phyloP scores from a whole-genome alignment of 2,797 vertebrate genomes.

The Brachyalestes nurse region DNA sequence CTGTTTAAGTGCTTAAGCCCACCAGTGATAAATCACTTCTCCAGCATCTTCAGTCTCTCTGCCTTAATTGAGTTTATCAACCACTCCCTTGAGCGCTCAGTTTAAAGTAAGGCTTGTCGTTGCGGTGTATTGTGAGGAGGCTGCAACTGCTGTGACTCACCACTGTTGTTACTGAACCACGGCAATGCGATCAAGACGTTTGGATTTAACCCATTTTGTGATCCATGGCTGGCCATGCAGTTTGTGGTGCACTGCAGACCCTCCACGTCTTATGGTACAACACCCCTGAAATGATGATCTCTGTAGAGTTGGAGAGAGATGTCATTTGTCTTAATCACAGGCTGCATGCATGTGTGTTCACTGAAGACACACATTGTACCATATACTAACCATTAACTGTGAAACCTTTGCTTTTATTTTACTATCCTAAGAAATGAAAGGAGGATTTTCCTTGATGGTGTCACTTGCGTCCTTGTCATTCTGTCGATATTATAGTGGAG shows the following conservation, averaged over 20 bases:
- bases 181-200: slow-evolving; percentile 65
- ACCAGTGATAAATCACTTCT: slow-evolving; percentile 76
- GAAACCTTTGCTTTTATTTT: slow-evolving; percentile 66
- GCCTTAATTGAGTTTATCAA: slow-evolving; percentile 77
- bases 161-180: slow-evolving; percentile 62
- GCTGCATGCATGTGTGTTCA: slow-evolving; percentile 41
- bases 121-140: slow-evolving; percentile 68
- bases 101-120: slow-evolving; percentile 84
- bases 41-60: slow-evolving; percentile 57
- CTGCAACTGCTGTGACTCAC: slow-evolving; percentile 81
- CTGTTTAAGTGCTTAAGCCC: slow-evolving; percentile 56
- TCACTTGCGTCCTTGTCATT: slow-evolving; percentile 72
- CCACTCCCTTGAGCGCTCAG: slow-evolving; percentile 77
- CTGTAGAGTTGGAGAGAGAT: slow-evolving; percentile 46
- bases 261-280: not conserved
- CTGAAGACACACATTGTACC: slow-evolving; percentile 37
- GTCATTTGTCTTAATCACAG: slow-evolving; percentile 53
- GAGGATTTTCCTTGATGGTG: slow-evolving; percentile 71
- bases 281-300: not conserved
- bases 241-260: slow-evolving; percentile 21
- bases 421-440: slow-evolving; percentile 79
- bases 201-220: slow-evolving; percentile 35
- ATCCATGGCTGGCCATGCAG: slow-evolving; percentile 26
- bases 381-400: not conserved
- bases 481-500: slow-evolving; percentile 75